Evolutionary conservation across 2,888 invertebrate genomes (phyloP), one percentile per base, ranked within the genome.

Genomic region (Adelphocoris suturalis): DNA sequence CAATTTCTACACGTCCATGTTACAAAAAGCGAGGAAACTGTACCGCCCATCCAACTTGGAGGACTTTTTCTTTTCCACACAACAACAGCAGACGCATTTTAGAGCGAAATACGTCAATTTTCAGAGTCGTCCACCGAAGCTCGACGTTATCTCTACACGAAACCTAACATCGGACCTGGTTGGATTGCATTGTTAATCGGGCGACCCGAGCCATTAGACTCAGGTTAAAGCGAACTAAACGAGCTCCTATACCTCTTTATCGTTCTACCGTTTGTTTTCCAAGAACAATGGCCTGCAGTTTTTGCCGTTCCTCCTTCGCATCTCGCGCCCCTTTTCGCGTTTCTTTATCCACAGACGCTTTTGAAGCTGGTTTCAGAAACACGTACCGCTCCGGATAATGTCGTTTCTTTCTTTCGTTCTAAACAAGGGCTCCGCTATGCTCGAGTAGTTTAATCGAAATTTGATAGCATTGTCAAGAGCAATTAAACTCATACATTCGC

Each of bases 221-320:
- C 82, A 48, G 52, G 82, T 82, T 82, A 52, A 80, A 46, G n/a
- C 23, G 48, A 19, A 14, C 52, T 52, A 82, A 82, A 82, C 48
- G 48, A 82, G 48, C 82, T 82, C 82, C 47, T 52, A 82, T 82
- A 52, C 82, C 82, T 27, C 48, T 82, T 48, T 48, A 82, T 48
- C 48, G 82, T 52, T 82, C 82, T 82, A 52, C 82, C 82, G 82
- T 82, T 82, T 82, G 82, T 82, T 52, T 81, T 82, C 82, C 48
- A 47, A 48, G 82, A 48, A 82, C 82, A 82, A 82, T 82, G 68
- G 68, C 19, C 82, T 14, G 82, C 82, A 52, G 82, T 68, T 68
- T 68, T 68, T 68, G 68, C 23, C 27, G 19, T 19, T 82, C 19
- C 52, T 68, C 27, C 19, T 68, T 23, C 68, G 12, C 68, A 23